Evolutionary conservation across 2,797 vertebrate species (phyloP).

Genomic region (Gallinago stenura): DNA sequence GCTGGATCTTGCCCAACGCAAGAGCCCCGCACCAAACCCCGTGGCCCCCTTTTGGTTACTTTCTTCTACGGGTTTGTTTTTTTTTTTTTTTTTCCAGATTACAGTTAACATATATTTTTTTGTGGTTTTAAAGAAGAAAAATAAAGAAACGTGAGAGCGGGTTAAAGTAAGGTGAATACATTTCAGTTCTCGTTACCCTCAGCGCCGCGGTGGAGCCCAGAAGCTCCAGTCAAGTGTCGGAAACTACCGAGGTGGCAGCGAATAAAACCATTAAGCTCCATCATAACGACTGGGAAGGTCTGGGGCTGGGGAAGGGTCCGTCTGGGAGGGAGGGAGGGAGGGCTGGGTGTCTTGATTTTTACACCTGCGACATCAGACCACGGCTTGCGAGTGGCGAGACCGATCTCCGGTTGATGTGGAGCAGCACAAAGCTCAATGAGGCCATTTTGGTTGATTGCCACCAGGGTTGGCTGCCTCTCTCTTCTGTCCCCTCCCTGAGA

Average conservation of each 20-base stretch:
- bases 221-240: neutral
- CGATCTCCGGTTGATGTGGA: fast-evolving
- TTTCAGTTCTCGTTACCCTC: neutral
- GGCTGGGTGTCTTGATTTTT: neutral
- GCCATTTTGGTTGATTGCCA: neutral
- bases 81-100: neutral
- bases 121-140: neutral
- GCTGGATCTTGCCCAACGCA: neutral
- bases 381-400: fast-evolving
- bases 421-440: neutral
- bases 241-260: fast-evolving
- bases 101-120: neutral
- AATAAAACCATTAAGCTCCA: neutral
- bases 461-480: neutral
- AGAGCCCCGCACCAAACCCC: neutral
- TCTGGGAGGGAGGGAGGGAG: fast-evolving
- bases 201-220: fast-evolving
- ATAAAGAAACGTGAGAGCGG: fast-evolving
- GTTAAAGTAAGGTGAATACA: neutral
- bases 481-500: neutral
- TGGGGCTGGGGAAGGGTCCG: neutral
- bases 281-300: neutral
- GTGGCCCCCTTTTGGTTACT: neutral
- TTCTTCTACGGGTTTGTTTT: fast-evolving
- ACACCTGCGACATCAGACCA: fast-evolving